Conservation (phyloP, 2,797 vertebrate species). For the Columba guinea region DNA sequence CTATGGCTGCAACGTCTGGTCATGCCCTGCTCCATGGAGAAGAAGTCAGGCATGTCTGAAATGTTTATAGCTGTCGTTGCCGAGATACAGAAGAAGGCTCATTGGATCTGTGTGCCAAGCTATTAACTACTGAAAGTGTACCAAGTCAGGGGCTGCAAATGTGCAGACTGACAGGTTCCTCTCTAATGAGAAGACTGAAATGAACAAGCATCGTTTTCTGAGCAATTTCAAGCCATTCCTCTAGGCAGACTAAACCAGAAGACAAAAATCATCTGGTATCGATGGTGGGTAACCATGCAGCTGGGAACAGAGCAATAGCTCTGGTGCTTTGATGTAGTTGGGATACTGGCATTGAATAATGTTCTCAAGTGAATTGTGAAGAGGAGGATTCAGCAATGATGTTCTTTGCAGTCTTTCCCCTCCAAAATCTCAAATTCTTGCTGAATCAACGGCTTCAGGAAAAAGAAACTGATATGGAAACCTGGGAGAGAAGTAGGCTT, state of each 20-base stretch:
- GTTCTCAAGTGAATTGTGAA: not conserved
- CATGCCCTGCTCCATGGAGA: not conserved
- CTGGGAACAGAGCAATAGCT: not conserved
- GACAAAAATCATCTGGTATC: not conserved
- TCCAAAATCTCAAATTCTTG: not conserved
- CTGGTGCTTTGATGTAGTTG: not conserved
- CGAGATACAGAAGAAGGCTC: constrained; percentile 15
- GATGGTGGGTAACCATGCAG: not conserved
- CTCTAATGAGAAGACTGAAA: not conserved
- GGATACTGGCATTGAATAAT: not conserved
- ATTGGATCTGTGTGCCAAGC: not conserved
- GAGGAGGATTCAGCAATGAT: not conserved
- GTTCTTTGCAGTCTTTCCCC: not conserved
- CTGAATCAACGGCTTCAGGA: not conserved
- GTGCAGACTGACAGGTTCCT: not conserved
- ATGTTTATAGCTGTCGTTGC: constrained; percentile 48
- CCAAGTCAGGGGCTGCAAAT: not conserved
- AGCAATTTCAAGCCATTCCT: not conserved
- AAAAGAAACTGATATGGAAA: not conserved
- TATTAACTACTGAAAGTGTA: not conserved
- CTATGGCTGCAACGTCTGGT: not conserved
- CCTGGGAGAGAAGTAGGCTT: not conserved
- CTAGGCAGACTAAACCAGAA: not conserved
- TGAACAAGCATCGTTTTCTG: not conserved
- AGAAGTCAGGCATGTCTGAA: constrained; percentile 21